These are phyloP conservation scores for Glaucomys volans DNA, from an alignment of 2,113 vertebrate genomes.

Conservation along the genomic window DNA sequence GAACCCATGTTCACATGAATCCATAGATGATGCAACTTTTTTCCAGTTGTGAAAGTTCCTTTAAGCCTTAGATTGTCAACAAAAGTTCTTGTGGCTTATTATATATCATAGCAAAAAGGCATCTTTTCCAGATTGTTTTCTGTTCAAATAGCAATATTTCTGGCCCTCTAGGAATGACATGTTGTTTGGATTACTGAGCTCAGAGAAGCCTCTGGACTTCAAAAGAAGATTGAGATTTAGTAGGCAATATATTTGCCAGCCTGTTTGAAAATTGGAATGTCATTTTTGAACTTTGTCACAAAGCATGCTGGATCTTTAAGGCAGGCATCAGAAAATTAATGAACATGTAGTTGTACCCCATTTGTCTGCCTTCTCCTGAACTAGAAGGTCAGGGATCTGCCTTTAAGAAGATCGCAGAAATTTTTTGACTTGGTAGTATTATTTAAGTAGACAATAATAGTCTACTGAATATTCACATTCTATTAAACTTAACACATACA, in stretches of 20 bases:
- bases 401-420: slow-evolving; percentile 3
- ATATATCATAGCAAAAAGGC: slow-evolving; percentile 49
- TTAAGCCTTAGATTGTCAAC: slow-evolving; percentile 55
- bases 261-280: slow-evolving; percentile 67
- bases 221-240: slow-evolving; percentile 66
- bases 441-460: not conserved
- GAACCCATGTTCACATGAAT: not conserved
- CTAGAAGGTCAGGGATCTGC: not conserved
- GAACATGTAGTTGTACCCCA: not conserved
- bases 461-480: not conserved
- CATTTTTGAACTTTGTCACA: slow-evolving; percentile 67
- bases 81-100: slow-evolving; percentile 74
- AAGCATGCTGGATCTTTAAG: slow-evolving; percentile 46
- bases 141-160: slow-evolving; percentile 75
- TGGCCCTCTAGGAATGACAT: slow-evolving; percentile 74
- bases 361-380: slow-evolving; percentile 14
- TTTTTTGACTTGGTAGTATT: not conserved
- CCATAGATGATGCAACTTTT: slow-evolving; percentile 52
- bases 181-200: slow-evolving; percentile 74
- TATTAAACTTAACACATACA: not conserved
- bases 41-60: slow-evolving; percentile 64
- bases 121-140: slow-evolving; percentile 49
- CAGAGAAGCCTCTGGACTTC: slow-evolving; percentile 58
- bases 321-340: slow-evolving; percentile 55
- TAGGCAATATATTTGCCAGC: slow-evolving; percentile 65